A percentile compares a stretch with the other conserved stretches of the same genome.
These are phyloP conservation scores for Tympanuchus pallidicinctus DNA, from an alignment of 2,113 vertebrate genomes.

Conservation along the genomic window DNA sequence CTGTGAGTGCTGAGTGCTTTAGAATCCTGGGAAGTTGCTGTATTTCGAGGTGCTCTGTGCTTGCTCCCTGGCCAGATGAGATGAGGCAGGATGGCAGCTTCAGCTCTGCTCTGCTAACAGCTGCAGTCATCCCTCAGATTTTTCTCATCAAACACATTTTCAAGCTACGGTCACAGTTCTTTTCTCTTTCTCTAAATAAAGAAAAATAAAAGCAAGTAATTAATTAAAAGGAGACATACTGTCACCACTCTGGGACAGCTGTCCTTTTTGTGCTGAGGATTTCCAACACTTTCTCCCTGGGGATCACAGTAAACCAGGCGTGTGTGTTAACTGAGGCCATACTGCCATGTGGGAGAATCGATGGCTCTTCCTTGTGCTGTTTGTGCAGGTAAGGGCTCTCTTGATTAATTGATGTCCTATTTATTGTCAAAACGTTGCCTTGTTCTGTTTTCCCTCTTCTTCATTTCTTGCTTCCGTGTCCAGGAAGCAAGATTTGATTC, in stretches of 20 bases:
- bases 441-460: not conserved
- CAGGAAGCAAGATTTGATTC: slow-evolving; percentile 6
- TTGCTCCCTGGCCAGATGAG: not conserved
- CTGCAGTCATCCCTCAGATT: not conserved
- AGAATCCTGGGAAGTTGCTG: not conserved
- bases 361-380: not conserved
- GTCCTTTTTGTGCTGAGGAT: not conserved
- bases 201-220: not conserved
- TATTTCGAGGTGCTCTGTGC: not conserved
- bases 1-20: not conserved
- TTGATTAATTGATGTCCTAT: slow-evolving; percentile 15
- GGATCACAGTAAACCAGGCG: not conserved
- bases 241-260: not conserved
- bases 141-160: not conserved
- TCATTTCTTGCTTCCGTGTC: not conserved
- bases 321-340: not conserved
- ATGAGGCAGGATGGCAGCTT: not conserved
- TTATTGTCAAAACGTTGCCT: not conserved
- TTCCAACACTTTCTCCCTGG: not conserved
- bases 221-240: not conserved
- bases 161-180: not conserved
- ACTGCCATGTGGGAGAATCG: not conserved
- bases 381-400: not conserved
- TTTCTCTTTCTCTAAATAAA: not conserved
- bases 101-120: not conserved